Base-by-base conservation (phyloP, 2,888 invertebrate species). In the Automeris io region DNA sequence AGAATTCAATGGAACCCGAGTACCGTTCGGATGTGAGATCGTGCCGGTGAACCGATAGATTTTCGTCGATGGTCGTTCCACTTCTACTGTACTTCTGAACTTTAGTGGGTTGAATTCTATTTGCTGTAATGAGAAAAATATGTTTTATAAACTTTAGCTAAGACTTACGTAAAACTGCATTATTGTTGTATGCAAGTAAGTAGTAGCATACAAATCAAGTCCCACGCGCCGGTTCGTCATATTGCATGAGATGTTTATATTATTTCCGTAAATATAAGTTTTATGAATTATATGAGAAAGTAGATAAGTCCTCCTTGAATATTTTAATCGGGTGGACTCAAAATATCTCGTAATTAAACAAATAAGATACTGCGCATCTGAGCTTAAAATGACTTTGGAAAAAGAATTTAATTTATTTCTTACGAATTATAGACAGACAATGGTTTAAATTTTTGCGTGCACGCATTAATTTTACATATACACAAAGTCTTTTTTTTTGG, bases 21-120 rank as follows among this genome's bases (percentile, higher is more conserved):
- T 88, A 18, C 95, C 95, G 58, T 92, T 88, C 8, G 93, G 92
- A 76, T 95, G 94, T 43, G 95, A 90, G 60, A 97, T 91, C 47
- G 92, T 93, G 40, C 98, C 98, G 62, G 95, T 93, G 77, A 98
- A 98, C 64, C 96, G 91, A 78, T 98, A 97, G 70, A 98, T 95
- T 86, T 97, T 97, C 43, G 97, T 97, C 57, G 97, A 97, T 7
- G 98, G 98, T 39, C 94, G 91, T 78, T 98, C 98, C 54, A 97
- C 96, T 85, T 97, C 97, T 39, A 98, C 90, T 33, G 91, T 88
- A 67, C 95, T 95, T 46, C 90, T 89, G 73, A 96, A 96, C 75
- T 93, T 93, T 53, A 91, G 88, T 33, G 96, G 93, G 57, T 91
- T 90, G 75, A 95, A 96, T 42, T 90, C 88, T 56, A 88, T 79